A percentile compares a stretch with the other conserved stretches of the same genome.
Evolutionary conservation across 2,797 vertebrate species (phyloP).

Genomic region (Sylvilagus floridanus): DNA sequence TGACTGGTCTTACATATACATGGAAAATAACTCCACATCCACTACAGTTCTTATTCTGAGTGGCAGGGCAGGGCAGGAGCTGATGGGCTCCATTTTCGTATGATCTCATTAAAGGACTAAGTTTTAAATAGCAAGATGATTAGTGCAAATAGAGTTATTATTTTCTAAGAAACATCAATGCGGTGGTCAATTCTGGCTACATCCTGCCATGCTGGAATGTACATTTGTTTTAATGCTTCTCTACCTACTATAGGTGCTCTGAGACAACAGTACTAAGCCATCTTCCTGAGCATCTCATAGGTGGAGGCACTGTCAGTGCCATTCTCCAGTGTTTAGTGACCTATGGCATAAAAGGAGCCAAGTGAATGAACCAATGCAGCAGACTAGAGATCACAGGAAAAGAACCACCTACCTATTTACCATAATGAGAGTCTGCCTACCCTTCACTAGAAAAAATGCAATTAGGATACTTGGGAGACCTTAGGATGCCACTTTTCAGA

Average conservation of each 20-base stretch:
- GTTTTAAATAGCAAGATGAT: constrained; percentile 37
- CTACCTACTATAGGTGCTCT: not conserved
- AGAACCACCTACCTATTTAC: not conserved
- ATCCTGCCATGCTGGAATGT: not conserved
- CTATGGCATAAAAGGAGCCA: not conserved
- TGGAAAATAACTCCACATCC: constrained; percentile 20
- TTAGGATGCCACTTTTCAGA: constrained; percentile 34
- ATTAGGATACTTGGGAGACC: not conserved
- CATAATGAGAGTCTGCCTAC: not conserved
- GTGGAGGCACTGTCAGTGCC: not conserved
- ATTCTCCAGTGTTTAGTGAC: not conserved
- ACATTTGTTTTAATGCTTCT: constrained; percentile 20
- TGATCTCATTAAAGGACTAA: constrained; percentile 4
- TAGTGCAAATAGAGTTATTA: not conserved
- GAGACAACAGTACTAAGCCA: not conserved
- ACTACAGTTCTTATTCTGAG: not conserved
- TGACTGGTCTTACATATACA: not conserved
- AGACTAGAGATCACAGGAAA: not conserved
- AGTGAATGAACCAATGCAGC: constrained; percentile 1
- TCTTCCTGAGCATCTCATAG: not conserved
- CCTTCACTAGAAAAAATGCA: constrained; percentile 6
- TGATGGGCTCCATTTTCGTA: not conserved
- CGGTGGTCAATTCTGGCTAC: not conserved
- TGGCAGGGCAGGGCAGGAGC: not conserved
- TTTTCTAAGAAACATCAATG: not conserved